Evolutionary conservation across 2,797 vertebrate genomes (phyloP).

Genomic region (Thripadectes ignobilis): DNA sequence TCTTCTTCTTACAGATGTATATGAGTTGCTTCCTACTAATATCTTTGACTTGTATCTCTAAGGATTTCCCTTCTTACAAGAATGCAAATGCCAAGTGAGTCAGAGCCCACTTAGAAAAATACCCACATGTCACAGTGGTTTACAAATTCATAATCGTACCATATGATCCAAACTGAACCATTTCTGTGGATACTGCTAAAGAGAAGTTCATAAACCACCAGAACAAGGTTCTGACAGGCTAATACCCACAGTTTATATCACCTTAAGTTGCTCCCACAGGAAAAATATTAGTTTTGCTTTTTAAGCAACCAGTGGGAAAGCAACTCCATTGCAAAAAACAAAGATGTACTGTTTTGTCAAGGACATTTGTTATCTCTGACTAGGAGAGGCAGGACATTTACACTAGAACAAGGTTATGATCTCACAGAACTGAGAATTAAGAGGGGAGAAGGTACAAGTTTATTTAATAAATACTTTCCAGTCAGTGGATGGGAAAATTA

Average conservation of each 20-base stretch:
- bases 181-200: neutral
- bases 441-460: neutral
- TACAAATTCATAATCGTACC: neutral
- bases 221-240: neutral
- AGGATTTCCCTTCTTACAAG: neutral
- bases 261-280: neutral
- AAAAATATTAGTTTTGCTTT: neutral
- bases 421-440: neutral
- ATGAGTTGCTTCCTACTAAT: neutral
- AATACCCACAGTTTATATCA: neutral
- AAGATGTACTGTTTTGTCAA: neutral
- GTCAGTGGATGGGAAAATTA: neutral
- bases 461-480: neutral
- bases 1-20: neutral
- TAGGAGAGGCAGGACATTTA: neutral
- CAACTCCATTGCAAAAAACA: neutral
- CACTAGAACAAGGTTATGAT: neutral
- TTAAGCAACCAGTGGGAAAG: neutral
- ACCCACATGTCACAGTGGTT: neutral
- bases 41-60: neutral
- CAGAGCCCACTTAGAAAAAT: neutral
- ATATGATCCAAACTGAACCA: neutral
- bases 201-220: neutral
- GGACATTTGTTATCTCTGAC: neutral
- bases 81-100: neutral